Percentiles rank a stretch among this genome's conserved stretches.
Evolutionary conservation across 2,888 invertebrate genomes (phyloP).

Genomic region (Philereme vetulata): DNA sequence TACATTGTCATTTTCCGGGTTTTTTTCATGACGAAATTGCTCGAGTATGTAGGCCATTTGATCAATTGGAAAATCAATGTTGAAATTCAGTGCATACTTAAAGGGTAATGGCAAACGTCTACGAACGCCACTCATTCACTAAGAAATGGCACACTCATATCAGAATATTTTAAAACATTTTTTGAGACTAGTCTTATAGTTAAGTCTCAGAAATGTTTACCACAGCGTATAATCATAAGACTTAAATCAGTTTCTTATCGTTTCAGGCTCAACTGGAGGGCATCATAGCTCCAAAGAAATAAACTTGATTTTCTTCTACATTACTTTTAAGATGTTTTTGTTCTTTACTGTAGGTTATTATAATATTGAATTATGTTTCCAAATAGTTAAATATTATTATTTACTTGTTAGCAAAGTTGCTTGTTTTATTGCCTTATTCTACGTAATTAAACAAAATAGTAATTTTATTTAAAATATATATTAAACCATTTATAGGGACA

Average conservation of each 20-base stretch:
- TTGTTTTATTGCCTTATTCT: conserved; percentile 12
- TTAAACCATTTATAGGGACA: conserved; percentile 83
- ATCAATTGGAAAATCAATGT: no score
- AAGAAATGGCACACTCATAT: no score
- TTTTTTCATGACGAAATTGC: no score
- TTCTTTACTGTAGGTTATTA: conserved; percentile 36
- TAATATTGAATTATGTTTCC: conserved; percentile 35
- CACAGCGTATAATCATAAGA: no score
- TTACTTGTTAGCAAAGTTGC: conserved; percentile 27
- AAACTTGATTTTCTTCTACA: conserved; percentile 46
- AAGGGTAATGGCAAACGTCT: no score
- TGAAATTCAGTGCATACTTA: no score
- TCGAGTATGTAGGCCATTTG: no score
- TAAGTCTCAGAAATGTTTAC: no score
- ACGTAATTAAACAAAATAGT: conserved; percentile 50
- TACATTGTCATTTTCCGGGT: no score
- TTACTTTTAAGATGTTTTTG: conserved; percentile 42
- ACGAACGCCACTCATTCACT: no score
- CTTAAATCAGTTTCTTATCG: conserved; percentile 7
- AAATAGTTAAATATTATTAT: conserved; percentile 36
- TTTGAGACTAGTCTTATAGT: no score
- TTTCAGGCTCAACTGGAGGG: conserved; percentile 95
- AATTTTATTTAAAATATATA: conserved; percentile 82
- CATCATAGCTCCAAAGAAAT: conserved; percentile 97
- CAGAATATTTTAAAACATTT: no score